Conservation (phyloP, 2,888 invertebrate genomes). For the Sylvicola cinctus region DNA sequence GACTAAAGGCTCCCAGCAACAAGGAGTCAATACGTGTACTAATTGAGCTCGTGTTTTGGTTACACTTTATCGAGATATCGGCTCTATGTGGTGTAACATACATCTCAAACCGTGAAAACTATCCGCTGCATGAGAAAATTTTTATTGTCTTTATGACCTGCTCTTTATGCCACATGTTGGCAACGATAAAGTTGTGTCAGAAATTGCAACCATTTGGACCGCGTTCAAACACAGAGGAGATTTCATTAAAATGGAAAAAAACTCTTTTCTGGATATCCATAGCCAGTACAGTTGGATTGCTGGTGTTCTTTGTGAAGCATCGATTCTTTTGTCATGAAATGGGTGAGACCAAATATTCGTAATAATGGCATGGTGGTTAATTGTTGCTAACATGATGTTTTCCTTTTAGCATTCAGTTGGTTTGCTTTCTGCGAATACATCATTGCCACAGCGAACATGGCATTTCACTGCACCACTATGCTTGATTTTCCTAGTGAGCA, state of each 20-base stretch:
- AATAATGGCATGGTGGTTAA: constrained; percentile 5
- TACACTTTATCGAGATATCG: constrained; percentile 65
- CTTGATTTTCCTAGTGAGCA: constrained; percentile 70
- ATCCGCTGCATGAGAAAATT: constrained; percentile 76
- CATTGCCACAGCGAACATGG: constrained; percentile 81
- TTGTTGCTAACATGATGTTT: constrained; percentile 4
- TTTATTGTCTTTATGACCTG: constrained; percentile 81
- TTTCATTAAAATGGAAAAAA: constrained; percentile 43
- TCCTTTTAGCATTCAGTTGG: constrained; percentile 72
- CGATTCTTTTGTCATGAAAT: constrained; percentile 72
- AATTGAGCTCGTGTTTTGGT: constrained; percentile 54
- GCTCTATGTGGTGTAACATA: constrained; percentile 82
- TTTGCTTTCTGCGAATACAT: constrained; percentile 87
- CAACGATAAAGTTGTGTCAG: constrained; percentile 37
- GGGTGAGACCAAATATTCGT: constrained; percentile 35
- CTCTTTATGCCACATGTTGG: constrained; percentile 64
- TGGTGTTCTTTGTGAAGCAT: constrained; percentile 77
- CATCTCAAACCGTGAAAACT: constrained; percentile 85
- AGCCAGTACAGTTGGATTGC: constrained; percentile 58
- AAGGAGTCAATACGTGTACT: constrained; percentile 32
- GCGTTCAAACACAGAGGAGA: constrained; percentile 21
- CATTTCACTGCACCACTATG: constrained; percentile 73
- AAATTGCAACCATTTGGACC: constrained; percentile 17
- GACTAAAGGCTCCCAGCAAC: constrained; percentile 27
- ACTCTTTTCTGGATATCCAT: constrained; percentile 55